Percentiles rank a stretch among this genome's conserved stretches.
phyloP scores from a whole-genome alignment of 2,113 vertebrate species.

The Charina bottae region DNA sequence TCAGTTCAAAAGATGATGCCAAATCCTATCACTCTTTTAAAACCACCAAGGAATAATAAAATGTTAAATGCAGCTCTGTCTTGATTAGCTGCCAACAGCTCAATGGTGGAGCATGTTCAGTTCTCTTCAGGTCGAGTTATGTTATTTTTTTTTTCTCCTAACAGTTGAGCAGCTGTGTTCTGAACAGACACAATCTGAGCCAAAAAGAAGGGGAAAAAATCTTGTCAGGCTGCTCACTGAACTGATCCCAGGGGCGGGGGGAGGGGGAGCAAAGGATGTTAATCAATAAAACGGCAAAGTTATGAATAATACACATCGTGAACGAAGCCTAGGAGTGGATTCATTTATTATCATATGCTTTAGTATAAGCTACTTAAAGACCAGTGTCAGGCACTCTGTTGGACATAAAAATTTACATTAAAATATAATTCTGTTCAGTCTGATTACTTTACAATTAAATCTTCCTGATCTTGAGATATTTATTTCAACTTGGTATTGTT shows the following conservation, averaged over 20 bases:
- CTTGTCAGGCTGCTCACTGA: conserved; percentile 73
- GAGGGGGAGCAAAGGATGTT: conserved; percentile 29
- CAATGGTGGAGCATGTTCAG: conserved; percentile 74
- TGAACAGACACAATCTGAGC: conserved; percentile 77
- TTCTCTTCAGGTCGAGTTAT: conserved; percentile 40
- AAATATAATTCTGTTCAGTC: neutral
- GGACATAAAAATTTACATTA: neutral
- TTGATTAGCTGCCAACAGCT: conserved; percentile 67
- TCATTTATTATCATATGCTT: conserved; percentile 21
- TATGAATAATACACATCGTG: conserved; percentile 66
- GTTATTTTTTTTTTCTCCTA: conserved; percentile 72
- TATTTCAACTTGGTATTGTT: neutral
- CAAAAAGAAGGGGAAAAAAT: conserved; percentile 50
- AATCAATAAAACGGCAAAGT: conserved; percentile 69
- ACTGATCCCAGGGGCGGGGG: conserved; percentile 71
- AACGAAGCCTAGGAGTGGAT: conserved; percentile 49
- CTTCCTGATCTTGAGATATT: neutral
- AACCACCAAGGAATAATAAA: conserved; percentile 42
- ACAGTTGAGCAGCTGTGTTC: conserved; percentile 80
- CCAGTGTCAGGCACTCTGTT: conserved; percentile 25
- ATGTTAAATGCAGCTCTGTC: neutral
- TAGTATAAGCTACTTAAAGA: conserved; percentile 33
- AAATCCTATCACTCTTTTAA: conserved; percentile 47
- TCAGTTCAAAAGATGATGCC: conserved; percentile 40
- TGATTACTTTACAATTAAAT: neutral